phyloP scores from a whole-genome alignment of 2,888 invertebrate genomes.

The Gonocerus acuteangulatus region DNA sequence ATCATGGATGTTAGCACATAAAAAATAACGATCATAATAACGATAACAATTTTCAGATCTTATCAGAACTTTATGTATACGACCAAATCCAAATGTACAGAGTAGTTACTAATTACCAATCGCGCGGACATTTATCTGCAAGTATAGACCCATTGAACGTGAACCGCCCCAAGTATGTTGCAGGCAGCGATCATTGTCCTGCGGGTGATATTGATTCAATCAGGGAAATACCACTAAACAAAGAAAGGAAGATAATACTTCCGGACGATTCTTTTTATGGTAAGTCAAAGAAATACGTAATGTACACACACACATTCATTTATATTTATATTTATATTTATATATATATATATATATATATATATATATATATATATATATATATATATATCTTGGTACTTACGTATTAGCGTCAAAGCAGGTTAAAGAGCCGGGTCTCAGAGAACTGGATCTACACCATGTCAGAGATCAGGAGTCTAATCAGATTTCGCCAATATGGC shows the following conservation, averaged over 20 bases:
- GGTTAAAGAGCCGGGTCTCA: too few relatives aligned
- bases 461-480: too few relatives aligned
- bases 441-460: too few relatives aligned
- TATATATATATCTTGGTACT: too few relatives aligned
- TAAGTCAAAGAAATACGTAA: slow-evolving; percentile 10
- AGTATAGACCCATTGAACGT: slow-evolving; percentile 75
- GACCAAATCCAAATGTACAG: slow-evolving; percentile 22
- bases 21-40: too few relatives aligned
- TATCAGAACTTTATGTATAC: background rate
- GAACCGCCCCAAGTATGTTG: slow-evolving; percentile 40
- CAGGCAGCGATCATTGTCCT: slow-evolving; percentile 41
- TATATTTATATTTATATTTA: too few relatives aligned
- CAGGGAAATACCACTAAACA: slow-evolving; percentile 48
- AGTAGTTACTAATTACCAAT: slow-evolving; percentile 48
- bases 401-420: too few relatives aligned
- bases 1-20: background rate
- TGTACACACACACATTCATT: too few relatives aligned
- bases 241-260: slow-evolving; percentile 59
- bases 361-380: too few relatives aligned
- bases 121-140: slow-evolving; percentile 74
- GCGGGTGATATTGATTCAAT: slow-evolving; percentile 32
- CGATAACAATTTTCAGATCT: slow-evolving; percentile 6
- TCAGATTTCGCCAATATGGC: too few relatives aligned
- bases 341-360: too few relatives aligned
- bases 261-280: slow-evolving; percentile 56